Conservation (phyloP, 2,888 invertebrate species). For the Conus canariensis region DNA sequence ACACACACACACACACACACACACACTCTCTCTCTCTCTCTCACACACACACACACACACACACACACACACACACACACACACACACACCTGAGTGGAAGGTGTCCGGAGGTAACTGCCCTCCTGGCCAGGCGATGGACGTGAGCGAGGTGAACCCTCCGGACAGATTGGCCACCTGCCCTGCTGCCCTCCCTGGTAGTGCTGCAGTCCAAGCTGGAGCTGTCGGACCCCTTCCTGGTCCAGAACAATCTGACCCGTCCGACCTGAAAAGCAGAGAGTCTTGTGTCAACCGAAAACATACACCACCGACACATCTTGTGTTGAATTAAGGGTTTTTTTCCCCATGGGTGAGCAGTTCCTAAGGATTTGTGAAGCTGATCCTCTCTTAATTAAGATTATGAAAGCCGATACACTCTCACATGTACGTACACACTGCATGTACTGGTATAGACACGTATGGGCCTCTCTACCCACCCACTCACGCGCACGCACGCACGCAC, state of each 20-base stretch:
- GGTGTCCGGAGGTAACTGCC: neutral
- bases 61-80: neutral
- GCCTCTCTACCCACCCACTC: no score
- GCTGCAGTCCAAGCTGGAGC: neutral
- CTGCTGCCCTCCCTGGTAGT: slow-evolving; percentile 8
- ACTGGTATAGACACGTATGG: no score
- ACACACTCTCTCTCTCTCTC: neutral
- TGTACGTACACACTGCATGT: no score
- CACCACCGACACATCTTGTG: no score
- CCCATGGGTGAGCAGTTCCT: no score
- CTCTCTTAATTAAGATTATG: no score
- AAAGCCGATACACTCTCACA: no score
- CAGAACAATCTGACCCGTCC: slow-evolving; percentile 10
- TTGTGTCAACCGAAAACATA: no score
- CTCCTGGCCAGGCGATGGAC: slow-evolving; percentile 1
- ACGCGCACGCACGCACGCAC: no score
- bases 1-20: neutral
- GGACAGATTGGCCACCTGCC: neutral
- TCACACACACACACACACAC: neutral
- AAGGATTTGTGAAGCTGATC: no score
- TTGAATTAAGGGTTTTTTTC: no score
- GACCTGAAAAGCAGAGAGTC: slow-evolving; percentile 9
- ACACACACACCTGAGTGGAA: neutral
- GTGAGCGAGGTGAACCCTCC: neutral
- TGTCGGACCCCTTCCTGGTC: neutral